Conservation (phyloP, 1,140 invertebrate genomes). For the Leptonema lineaticorne region DNA sequence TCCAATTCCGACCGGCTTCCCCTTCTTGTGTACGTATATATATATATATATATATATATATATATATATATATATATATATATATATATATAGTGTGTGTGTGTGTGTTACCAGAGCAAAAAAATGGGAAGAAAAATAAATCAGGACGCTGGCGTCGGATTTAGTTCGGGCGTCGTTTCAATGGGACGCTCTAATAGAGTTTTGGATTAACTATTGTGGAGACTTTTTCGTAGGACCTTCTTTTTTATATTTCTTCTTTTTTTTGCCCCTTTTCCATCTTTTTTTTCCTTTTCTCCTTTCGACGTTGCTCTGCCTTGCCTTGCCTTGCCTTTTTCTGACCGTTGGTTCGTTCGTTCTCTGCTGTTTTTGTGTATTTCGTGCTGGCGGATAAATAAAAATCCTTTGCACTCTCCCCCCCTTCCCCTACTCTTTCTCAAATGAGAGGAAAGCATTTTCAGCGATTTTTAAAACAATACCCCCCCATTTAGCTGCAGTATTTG, state of each 20-base stretch:
- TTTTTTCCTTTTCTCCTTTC: not conserved
- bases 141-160: slow-evolving; percentile 37
- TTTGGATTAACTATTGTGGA: slow-evolving; percentile 42
- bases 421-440: not conserved
- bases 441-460: not conserved
- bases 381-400: slow-evolving; percentile 26
- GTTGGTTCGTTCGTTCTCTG: not conserved
- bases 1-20: slow-evolving; percentile 38
- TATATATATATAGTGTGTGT: too few species aligned
- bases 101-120: slow-evolving; percentile 31
- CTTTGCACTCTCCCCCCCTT: not conserved
- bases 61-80: too few species aligned
- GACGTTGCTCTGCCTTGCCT: not conserved
- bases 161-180: slow-evolving; percentile 39
- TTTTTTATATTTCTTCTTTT: slow-evolving; percentile 16
- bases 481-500: not conserved
- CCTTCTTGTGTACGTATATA: too few species aligned
- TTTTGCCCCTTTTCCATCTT: too few species aligned
- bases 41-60: too few species aligned
- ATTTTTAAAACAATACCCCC: slow-evolving; percentile 1
- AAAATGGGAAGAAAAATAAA: slow-evolving; percentile 42
- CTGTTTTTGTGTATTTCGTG: slow-evolving; percentile 8
- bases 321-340: not conserved
- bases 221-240: slow-evolving; percentile 32
- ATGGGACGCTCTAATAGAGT: slow-evolving; percentile 41